Conservation (phyloP, 2,888 invertebrate genomes). For the Galerucella nymphaeae region DNA sequence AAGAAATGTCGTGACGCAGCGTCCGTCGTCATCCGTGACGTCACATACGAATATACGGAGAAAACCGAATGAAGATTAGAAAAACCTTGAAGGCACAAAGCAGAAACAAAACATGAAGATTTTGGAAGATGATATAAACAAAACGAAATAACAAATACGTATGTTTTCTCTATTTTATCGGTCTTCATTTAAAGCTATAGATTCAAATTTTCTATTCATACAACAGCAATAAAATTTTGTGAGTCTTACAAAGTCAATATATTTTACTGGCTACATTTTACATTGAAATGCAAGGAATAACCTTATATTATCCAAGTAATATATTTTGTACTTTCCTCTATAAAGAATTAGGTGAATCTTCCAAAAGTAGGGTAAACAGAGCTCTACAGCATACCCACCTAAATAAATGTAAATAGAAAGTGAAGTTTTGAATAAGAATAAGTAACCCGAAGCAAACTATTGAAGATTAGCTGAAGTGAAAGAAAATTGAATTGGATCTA, state of each 20-base stretch:
- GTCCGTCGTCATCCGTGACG: constrained; percentile 63
- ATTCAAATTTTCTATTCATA: background rate
- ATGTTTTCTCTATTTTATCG: background rate
- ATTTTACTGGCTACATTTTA: background rate
- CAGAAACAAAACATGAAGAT: constrained; percentile 31
- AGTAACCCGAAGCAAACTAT: background rate
- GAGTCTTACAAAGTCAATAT: no score
- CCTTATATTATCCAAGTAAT: background rate
- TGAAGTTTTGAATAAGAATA: background rate
- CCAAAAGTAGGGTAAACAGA: constrained; percentile 9
- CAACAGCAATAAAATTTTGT: background rate
- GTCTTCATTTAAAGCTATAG: background rate
- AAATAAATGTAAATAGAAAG: constrained; percentile 12
- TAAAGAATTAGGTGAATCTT: constrained; percentile 8
- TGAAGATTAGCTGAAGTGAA: background rate
- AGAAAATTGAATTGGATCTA: constrained; percentile 1
- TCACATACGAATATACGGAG: constrained; percentile 51
- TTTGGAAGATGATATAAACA: constrained; percentile 19
- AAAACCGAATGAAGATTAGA: constrained; percentile 39
- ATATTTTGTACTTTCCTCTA: background rate
- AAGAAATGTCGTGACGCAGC: constrained; percentile 64
- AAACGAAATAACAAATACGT: background rate
- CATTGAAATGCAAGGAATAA: background rate
- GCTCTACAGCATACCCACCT: background rate
- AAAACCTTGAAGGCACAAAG: constrained; percentile 31